These are phyloP conservation scores for Cephus nigrinus DNA, from an alignment of 2,888 invertebrate species.

Conservation along the genomic window DNA sequence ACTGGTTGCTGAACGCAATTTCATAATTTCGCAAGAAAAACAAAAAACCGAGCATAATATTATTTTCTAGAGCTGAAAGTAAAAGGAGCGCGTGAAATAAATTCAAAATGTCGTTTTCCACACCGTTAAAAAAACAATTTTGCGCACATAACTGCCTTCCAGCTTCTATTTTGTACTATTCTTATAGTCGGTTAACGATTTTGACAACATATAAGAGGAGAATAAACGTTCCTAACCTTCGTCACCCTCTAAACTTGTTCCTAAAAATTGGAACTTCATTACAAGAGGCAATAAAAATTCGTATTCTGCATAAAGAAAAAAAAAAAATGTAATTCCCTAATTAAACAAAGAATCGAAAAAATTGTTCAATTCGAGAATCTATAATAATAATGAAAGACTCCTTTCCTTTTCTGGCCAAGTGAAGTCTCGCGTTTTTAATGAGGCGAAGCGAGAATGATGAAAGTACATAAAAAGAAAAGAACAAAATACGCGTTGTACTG, in stretches of 20 bases:
- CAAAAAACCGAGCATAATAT: background rate
- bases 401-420: background rate
- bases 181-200: background rate
- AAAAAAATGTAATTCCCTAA: background rate
- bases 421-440: background rate
- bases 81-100: background rate
- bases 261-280: background rate
- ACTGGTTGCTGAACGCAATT: background rate
- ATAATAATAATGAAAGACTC: background rate
- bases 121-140: background rate
- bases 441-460: background rate
- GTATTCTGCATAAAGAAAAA: background rate
- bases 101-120: background rate
- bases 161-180: background rate
- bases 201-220: background rate
- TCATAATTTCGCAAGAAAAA: background rate
- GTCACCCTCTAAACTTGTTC: background rate
- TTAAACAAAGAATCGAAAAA: background rate
- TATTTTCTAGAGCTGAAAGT: background rate
- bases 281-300: background rate
- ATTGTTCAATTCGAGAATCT: background rate
- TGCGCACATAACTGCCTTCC: background rate
- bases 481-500: background rate
- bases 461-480: background rate
- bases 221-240: background rate